A percentile compares a stretch with the other conserved stretches of the same genome.
Evolutionary conservation across 2,888 invertebrate genomes (phyloP).

Genomic region (Megalurothrips usitatus): DNA sequence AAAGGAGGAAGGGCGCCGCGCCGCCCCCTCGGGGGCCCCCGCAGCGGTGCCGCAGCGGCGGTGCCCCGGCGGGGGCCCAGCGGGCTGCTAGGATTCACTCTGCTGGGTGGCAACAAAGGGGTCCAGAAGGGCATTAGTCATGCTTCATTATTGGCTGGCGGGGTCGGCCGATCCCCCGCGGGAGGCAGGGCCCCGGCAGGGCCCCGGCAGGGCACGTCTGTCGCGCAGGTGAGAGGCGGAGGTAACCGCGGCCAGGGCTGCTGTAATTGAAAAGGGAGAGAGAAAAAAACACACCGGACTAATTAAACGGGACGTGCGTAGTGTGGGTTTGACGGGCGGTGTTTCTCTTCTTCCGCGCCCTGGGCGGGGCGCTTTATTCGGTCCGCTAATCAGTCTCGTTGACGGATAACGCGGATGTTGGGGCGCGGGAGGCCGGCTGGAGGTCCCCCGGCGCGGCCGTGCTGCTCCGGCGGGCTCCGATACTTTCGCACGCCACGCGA

Average conservation of each 20-base stretch:
- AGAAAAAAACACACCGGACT: background rate
- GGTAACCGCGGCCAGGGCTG: background rate
- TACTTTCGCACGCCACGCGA: background rate
- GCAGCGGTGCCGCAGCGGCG: background rate
- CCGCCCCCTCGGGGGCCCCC: background rate
- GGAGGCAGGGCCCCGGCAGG: background rate
- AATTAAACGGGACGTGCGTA: background rate
- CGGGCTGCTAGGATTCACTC: slow-evolving; percentile 3
- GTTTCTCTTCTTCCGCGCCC: background rate
- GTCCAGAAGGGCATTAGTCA: slow-evolving; percentile 20
- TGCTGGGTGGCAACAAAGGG: slow-evolving; percentile 20
- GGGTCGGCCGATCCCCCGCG: background rate
- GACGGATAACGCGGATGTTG: background rate
- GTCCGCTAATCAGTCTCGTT: background rate
- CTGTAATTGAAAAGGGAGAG: background rate
- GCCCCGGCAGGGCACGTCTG: background rate
- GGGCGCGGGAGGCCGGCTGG: background rate
- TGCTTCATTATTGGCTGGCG: slow-evolving; percentile 19
- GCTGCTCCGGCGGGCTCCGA: background rate
- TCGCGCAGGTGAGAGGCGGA: background rate
- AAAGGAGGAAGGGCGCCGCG: slow-evolving; percentile 1
- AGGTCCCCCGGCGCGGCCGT: no score
- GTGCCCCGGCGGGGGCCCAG: background rate
- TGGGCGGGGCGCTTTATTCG: background rate
- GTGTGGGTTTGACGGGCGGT: background rate